Base-by-base conservation (phyloP, 2,888 invertebrate genomes). In the Amphipoea lucens region DNA sequence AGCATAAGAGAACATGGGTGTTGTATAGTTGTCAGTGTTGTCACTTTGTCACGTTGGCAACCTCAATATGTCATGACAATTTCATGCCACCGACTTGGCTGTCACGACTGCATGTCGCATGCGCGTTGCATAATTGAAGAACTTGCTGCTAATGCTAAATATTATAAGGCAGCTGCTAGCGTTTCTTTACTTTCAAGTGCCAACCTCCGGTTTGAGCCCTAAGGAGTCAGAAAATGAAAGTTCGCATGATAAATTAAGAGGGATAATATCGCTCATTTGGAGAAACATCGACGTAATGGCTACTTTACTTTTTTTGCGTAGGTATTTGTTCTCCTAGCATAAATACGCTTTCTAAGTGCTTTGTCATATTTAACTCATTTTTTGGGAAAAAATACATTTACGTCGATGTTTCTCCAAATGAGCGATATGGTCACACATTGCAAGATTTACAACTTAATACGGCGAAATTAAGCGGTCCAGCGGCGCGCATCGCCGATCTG, bases 21-120 rank as follows among this genome's bases (percentile, higher is more conserved):
- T 88, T 86, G 90, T 91, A 40, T 45, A 60, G 74, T 65, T 82
- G 87, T 82, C 82, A 82, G 68, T 82, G 74, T 65, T 82, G 87
- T 82, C 82, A 82, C 76, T 82, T 79, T 79, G 87, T 84, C 90
- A 83, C 89, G 85, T 85, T 89, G 87, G 20, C 67, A 92, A 90
- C 94, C 93, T 90, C 93, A 90, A 93, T 92, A 91, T 90, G 92
- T 91, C 92, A 92, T 86, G 89, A 89, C 81, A 89, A 91, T 89
- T 90, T 90, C 87, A 88, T 83, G 90, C 83, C 79, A 73, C 72
- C 77, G 73, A 84, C 88, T 85, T 86, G 86, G 81, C 90, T 84
- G 83, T 90, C 94, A 94, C 93, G 94, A 93, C 89, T 81, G 54
- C 88, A 82, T 88, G 85, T 76, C 81, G 78, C 85, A 89, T 91